A percentile compares a stretch with the other conserved stretches of the same genome.
Conservation (phyloP, 2,888 invertebrate genomes). For the Heteropelma amictum region DNA sequence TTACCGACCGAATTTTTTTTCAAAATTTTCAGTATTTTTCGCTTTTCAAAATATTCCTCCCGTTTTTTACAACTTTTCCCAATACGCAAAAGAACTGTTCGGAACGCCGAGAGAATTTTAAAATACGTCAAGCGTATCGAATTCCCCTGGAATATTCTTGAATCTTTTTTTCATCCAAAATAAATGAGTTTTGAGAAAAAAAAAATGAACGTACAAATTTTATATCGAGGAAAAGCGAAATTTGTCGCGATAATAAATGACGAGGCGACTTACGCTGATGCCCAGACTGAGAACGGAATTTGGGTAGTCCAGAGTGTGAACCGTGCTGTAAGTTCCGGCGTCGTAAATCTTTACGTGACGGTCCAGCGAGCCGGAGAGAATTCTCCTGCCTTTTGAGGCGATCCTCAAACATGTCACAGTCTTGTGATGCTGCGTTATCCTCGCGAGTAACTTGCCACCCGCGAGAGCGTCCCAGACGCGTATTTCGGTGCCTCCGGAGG, state of each 20-base stretch:
- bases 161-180: too few species aligned
- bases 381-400: slow-evolving; percentile 88
- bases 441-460: slow-evolving; percentile 90
- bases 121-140: too few species aligned
- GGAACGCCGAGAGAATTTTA: too few species aligned
- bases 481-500: slow-evolving; percentile 94
- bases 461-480: slow-evolving; percentile 96
- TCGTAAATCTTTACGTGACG: slow-evolving; percentile 96
- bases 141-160: too few species aligned
- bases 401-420: slow-evolving; percentile 93
- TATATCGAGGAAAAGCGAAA: neutral
- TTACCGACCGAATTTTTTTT: too few species aligned
- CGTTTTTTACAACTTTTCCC: too few species aligned
- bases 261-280: slow-evolving; percentile 79
- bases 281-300: slow-evolving; percentile 94
- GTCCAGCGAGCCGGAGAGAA: slow-evolving; percentile 95
- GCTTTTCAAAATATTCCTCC: too few species aligned
- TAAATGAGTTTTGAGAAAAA: too few species aligned
- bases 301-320: slow-evolving; percentile 93
- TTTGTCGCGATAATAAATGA: neutral
- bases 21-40: too few species aligned
- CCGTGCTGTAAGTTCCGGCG: slow-evolving; percentile 89
- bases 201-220: neutral
- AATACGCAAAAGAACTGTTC: too few species aligned
- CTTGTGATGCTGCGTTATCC: slow-evolving; percentile 95